A percentile compares a stretch with the other conserved stretches of the same genome.
phyloP scores from a whole-genome alignment of 92 coral and sea anemone genomes.

The Heliopora coerulea region DNA sequence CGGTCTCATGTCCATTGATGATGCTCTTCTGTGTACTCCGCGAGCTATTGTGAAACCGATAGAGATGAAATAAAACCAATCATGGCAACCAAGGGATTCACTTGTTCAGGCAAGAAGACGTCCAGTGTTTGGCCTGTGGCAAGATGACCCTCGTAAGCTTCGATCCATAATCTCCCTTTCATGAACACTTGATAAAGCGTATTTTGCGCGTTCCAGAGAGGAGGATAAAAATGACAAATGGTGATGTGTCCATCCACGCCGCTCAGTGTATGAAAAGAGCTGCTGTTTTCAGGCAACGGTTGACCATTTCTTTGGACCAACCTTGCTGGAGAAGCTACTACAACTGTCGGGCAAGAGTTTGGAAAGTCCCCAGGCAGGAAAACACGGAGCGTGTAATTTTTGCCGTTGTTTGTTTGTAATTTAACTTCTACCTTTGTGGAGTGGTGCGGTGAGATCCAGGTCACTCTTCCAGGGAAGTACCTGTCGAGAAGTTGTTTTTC shows the following conservation, averaged over 20 bases:
- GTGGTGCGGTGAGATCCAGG: conserved; percentile 50
- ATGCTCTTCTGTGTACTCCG: too few species aligned
- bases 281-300: not conserved
- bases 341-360: conserved; percentile 46
- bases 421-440: conserved; percentile 54
- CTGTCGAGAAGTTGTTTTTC: conserved; percentile 61
- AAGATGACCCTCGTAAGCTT: conserved; percentile 48
- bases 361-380: conserved; percentile 46
- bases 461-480: conserved; percentile 55
- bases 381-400: conserved; percentile 28
- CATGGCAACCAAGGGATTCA: not conserved
- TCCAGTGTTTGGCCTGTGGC: conserved; percentile 37
- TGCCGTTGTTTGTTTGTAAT: conserved; percentile 27
- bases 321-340: conserved; percentile 8
- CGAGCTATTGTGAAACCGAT: too few species aligned
- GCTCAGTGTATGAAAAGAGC: conserved; percentile 11
- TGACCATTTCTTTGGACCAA: conserved; percentile 28
- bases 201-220: conserved; percentile 34
- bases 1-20: too few species aligned
- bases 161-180: conserved; percentile 52
- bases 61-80: too few species aligned
- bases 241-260: conserved; percentile 13
- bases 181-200: conserved; percentile 49
- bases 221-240: conserved; percentile 43
- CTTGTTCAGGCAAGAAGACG: conserved; percentile 23